Base-by-base conservation (phyloP, 2,888 invertebrate genomes). In the Eristalis arbustorum region DNA sequence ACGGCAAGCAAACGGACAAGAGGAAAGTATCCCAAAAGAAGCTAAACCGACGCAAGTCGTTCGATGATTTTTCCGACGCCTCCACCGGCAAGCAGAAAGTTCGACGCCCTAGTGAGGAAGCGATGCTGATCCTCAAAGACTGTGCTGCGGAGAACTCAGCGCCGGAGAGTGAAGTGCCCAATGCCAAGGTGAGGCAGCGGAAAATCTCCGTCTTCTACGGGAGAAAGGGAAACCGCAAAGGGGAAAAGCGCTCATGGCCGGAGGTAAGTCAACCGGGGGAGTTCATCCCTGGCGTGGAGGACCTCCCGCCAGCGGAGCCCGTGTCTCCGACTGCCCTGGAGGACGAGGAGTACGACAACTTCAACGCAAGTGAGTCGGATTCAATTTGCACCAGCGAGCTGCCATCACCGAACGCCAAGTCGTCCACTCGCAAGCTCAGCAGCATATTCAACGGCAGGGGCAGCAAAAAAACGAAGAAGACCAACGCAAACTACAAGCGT, bases 21-120 rank as follows among this genome's bases (percentile, higher is more conserved):
- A 57, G 69, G 3, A 88, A 84, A 56, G n/a, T 72, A 4, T 22
- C 75, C 1, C 72, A 88, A 18, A 88, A 84, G 62, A 89, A 88
- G 37, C 83, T 92, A 2, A 89, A 90, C 88, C 94, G 95, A 88
- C 93, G 95, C 69, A 95, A 95, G 91, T 95, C 95, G 3, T 95
- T 95, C 8, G 96, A 96, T 91, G 95, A 95, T 67, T 94, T 95
- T 77, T 88, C 90, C 91, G 94, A 90, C 22, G 94, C 94, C 82
- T 93, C 93, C 37, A 93, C 93, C 0, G 94, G 94, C 0, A 94
- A 94, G 13, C 94, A 94, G 40, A 94, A 94, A 89, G 94, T 94
- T 83, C 94, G 95, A 34, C 93, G 97, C 67, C 96, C 97, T 0
- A 97, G 97, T 90, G 97, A 97, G 89, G 96, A 96, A 90, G 95